A percentile compares a stretch with the other conserved stretches of the same genome.
Evolutionary conservation across 2,113 vertebrate genomes (phyloP).

Genomic region (Toxotes jaculatrix): DNA sequence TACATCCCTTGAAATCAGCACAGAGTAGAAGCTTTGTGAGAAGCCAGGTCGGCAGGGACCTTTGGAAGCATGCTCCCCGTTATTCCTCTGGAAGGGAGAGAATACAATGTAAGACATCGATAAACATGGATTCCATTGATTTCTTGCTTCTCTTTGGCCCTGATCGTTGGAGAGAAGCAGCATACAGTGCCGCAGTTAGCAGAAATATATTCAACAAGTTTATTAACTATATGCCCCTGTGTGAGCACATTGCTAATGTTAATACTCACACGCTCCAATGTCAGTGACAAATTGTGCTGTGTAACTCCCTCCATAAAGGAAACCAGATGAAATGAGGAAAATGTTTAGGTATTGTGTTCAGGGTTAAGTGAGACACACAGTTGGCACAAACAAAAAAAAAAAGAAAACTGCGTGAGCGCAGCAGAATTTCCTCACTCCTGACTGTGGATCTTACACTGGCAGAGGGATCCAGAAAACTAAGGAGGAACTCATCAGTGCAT

Average conservation of each 20-base stretch:
- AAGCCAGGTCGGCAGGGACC: slow-evolving; percentile 83
- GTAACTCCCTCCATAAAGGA: slow-evolving; percentile 2
- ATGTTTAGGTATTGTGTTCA: neutral
- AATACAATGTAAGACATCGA: slow-evolving; percentile 63
- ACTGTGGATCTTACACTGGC: slow-evolving; percentile 4
- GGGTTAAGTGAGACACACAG: slow-evolving; percentile 21
- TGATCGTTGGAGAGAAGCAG: neutral
- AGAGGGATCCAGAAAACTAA: neutral
- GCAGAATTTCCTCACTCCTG: slow-evolving; percentile 37
- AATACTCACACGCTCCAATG: neutral
- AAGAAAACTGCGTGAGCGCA: slow-evolving; percentile 48
- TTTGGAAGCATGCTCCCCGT: slow-evolving; percentile 76
- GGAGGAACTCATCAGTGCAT: neutral
- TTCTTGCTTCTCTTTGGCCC: slow-evolving; percentile 41
- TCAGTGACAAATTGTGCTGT: slow-evolving; percentile 19
- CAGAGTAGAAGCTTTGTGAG: slow-evolving; percentile 84
- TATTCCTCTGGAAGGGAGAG: slow-evolving; percentile 79
- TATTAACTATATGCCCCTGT: slow-evolving; percentile 20
- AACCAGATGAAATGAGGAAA: slow-evolving; percentile 18
- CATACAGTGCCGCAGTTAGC: slow-evolving; percentile 4
- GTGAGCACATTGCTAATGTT: slow-evolving; percentile 16
- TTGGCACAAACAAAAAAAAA: neutral
- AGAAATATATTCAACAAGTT: slow-evolving; percentile 60
- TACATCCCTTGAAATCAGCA: slow-evolving; percentile 84
- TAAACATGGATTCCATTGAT: slow-evolving; percentile 72